Base-by-base conservation (phyloP, 1,140 invertebrate genomes). In the Papilio aristodemus region DNA sequence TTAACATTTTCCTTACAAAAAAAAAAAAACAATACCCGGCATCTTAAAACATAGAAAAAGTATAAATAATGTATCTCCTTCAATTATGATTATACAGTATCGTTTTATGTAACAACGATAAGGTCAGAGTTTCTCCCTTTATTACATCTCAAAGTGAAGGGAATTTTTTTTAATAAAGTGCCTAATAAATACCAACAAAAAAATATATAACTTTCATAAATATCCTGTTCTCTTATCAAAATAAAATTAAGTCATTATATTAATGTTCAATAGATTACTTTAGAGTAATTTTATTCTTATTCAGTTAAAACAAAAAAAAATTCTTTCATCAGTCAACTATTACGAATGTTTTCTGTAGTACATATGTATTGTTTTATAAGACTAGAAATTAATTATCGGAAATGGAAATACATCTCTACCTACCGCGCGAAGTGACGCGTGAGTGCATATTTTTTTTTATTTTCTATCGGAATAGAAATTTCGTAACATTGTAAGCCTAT, bases 121-220 rank as follows among this genome's bases (percentile, higher is more conserved):
- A 43, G 41, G 22, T 54, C 46, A 54, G 22, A 54, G 46, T 54
- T 54, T 32, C 11, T 54, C n/a, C 46, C 11, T 54, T 19, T 19
- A 13, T 54, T 54, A 54, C 22, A 22, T 22, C 19, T 69, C 27
- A 71, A 64, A 11, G 67, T 32, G 10, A 60, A 37, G 22, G 62
- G 62, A 72, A 72, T 72, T 72, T 72, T 72, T 67, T 72, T 72
- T 67, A 72, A 72, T 69, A 69, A 43, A 69, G 67, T 22, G 10
- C 60, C 36, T 57, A 27, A 66, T 72, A 69, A 72, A 69, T 72
- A 32, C 27, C 22, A 54, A 64, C 62, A 22, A 36, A 25, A 13
- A 39, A 38, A 69, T 69, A 69, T 69, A 60, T 72, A 69, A 72
- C 69, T 67, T 67, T 72, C 71, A 63, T 72, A 72, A 72, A 72